Conservation (phyloP, 2,113 vertebrate species). For the Ivindomyrus marchei region DNA sequence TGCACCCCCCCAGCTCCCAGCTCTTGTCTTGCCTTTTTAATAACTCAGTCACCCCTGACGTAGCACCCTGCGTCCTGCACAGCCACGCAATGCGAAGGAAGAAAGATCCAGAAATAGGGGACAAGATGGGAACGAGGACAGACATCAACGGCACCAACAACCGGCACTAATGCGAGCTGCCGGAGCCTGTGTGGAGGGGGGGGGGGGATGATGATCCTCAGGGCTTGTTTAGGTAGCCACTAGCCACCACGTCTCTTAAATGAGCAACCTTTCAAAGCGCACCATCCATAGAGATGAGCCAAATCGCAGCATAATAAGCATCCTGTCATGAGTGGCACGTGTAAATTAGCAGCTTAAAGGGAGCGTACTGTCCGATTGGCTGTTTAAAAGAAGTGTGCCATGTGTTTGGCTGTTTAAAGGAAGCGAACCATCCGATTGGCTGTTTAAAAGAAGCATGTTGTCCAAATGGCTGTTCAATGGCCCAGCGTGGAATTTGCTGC, state of each 20-base stretch:
- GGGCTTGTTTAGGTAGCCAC: neutral
- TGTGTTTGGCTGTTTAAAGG: neutral
- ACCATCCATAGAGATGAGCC: neutral
- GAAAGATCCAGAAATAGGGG: conserved; percentile 34
- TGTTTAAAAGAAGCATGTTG: neutral
- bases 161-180: neutral
- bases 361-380: neutral
- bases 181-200: neutral
- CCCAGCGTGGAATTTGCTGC: neutral
- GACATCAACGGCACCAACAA: neutral
- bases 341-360: neutral
- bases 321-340: neutral
- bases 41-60: conserved; percentile 67
- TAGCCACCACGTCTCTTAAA: neutral
- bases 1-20: neutral
- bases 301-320: neutral
- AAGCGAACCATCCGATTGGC: neutral
- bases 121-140: neutral
- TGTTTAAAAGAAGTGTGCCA: too few species aligned
- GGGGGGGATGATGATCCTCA: neutral
- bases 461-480: neutral
- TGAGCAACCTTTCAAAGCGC: neutral
- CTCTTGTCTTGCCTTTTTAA: conserved; percentile 60
- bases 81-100: conserved; percentile 26
- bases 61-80: conserved; percentile 51